Conservation (phyloP, 2,113 vertebrate genomes). For the Tyto alba region DNA sequence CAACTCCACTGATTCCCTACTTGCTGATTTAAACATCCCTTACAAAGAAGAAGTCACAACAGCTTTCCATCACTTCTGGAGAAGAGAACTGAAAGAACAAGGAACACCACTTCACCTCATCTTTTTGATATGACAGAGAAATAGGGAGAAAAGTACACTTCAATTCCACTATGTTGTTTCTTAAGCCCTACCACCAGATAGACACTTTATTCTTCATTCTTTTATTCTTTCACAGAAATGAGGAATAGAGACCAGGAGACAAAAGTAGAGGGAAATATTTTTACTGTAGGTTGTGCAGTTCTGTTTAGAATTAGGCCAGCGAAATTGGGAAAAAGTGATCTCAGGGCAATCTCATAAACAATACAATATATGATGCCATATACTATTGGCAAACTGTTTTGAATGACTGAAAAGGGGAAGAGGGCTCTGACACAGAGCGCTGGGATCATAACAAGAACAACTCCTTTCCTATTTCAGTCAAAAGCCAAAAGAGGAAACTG, state of each 20-base stretch:
- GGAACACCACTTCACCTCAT: background rate
- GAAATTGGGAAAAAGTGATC: background rate
- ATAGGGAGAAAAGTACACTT: background rate
- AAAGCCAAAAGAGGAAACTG: conserved; percentile 11
- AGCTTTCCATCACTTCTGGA: background rate
- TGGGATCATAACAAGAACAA: conserved; percentile 8
- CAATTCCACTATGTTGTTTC: background rate
- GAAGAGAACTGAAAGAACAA: background rate
- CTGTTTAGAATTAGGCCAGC: background rate
- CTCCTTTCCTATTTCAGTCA: background rate
- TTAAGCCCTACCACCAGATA: background rate
- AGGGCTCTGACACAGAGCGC: background rate
- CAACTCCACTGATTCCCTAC: background rate
- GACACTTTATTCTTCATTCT: background rate
- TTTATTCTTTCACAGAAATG: background rate
- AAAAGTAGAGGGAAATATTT: background rate
- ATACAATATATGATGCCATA: background rate
- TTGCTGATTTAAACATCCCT: background rate
- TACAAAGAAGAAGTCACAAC: background rate
- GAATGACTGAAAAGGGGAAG: background rate
- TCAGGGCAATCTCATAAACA: background rate
- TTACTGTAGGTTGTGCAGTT: background rate
- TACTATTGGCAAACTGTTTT: background rate
- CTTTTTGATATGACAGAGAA: background rate
- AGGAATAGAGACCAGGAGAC: background rate